Percentiles rank a stretch among this genome's conserved stretches.
Conservation (phyloP, 1,140 invertebrate species). For the Odontomachus brunneus region DNA sequence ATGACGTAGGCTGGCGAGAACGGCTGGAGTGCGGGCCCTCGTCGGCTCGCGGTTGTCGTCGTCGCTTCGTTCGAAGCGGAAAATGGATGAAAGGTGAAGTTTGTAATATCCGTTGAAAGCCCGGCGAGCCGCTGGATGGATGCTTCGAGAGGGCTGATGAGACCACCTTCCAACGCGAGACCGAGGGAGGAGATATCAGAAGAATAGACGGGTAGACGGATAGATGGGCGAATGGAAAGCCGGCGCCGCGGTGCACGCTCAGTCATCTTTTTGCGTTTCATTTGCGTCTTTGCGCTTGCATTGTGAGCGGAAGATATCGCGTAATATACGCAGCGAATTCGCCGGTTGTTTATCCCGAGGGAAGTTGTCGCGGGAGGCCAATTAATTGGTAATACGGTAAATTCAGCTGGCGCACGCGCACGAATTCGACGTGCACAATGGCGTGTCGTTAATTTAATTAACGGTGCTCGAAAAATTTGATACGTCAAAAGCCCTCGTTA, state of each 20-base stretch:
- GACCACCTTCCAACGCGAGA: conserved; percentile 43
- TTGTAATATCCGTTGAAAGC: conserved; percentile 75
- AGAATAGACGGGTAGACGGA: conserved; percentile 53
- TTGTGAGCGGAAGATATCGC: background rate
- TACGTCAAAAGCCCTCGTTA: conserved; percentile 1
- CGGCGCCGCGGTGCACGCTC: conserved; percentile 18
- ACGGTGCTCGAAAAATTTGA: too few relatives aligned
- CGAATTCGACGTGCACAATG: background rate
- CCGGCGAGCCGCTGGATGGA: conserved; percentile 66
- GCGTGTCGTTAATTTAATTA: too few relatives aligned
- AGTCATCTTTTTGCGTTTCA: conserved; percentile 33
- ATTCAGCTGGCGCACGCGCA: background rate
- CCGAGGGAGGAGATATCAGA: conserved; percentile 38
- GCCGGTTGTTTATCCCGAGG: background rate
- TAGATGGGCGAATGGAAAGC: conserved; percentile 42
- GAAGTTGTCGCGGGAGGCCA: background rate
- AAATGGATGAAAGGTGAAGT: conserved; percentile 73
- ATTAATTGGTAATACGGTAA: background rate
- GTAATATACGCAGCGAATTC: background rate
- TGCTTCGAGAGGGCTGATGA: conserved; percentile 66
- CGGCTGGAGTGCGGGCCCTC: conserved; percentile 16
- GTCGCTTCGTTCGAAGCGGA: conserved; percentile 53
- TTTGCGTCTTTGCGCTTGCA: conserved; percentile 13
- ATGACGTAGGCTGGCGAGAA: conserved; percentile 15
- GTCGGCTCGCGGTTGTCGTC: conserved; percentile 54